Evolutionary conservation across 2,797 vertebrate genomes (phyloP).

Genomic region (Tokudaia muenninki): DNA sequence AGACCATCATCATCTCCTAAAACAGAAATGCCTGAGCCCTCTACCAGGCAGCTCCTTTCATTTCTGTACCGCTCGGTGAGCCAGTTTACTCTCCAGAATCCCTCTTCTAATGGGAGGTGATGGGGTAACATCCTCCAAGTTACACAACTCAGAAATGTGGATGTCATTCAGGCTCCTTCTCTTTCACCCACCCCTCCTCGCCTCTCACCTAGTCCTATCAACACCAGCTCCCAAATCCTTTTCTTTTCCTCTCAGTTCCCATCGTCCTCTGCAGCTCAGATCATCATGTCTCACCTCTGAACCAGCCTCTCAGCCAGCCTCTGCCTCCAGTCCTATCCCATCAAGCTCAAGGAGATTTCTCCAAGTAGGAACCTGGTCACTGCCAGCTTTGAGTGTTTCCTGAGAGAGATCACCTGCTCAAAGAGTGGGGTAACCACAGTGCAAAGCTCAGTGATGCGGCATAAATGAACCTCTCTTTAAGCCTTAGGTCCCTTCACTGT

Average conservation of each 20-base stretch:
- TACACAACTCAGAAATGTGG: not conserved
- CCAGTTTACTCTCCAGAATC: not conserved
- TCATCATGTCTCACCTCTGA: not conserved
- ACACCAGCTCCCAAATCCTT: not conserved
- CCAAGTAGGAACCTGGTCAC: not conserved
- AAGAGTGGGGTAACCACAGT: not conserved
- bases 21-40: rapidly evolving
- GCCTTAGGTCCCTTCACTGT: not conserved
- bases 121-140: no score
- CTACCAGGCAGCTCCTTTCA: not conserved
- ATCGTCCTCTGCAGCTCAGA: not conserved
- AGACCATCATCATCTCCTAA: not conserved
- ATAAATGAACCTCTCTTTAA: no score
- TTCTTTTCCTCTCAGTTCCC: not conserved
- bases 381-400: not conserved
- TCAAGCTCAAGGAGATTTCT: not conserved
- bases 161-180: not conserved
- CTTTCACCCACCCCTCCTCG: not conserved
- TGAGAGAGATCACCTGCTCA: not conserved
- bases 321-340: not conserved
- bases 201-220: not conserved
- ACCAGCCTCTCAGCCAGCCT: not conserved
- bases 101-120: not conserved
- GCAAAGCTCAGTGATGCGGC: not conserved
- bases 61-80: not conserved